Conservation (phyloP, 2,797 vertebrate species). For the Coreius guichenoti region DNA sequence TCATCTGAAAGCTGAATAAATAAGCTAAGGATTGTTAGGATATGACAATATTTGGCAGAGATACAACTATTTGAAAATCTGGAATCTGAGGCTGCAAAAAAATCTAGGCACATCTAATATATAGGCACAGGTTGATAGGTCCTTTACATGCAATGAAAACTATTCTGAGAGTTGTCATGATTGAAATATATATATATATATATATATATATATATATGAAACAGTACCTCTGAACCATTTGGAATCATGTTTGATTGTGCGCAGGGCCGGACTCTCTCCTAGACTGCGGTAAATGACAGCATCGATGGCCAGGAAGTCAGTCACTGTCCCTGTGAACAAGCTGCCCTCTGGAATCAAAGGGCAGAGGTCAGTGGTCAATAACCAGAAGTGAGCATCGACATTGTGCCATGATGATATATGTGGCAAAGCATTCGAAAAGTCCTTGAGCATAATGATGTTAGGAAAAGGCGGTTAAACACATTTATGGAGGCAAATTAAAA, state of each 20-base stretch:
- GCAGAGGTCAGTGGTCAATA: conserved; percentile 25
- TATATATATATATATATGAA: not conserved
- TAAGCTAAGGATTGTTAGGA: too few species aligned
- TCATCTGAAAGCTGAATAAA: too few species aligned
- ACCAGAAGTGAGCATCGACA: conserved; percentile 20
- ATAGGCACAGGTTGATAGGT: too few species aligned
- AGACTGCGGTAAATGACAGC: conserved; percentile 97
- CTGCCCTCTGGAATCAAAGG: conserved; percentile 83
- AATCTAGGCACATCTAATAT: too few species aligned
- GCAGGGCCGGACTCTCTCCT: conserved; percentile 89
- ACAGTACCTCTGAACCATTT: conserved; percentile 96
- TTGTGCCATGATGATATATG: not conserved
- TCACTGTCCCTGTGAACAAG: conserved; percentile 96
- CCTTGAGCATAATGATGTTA: conserved; percentile 21
- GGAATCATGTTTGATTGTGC: conserved; percentile 96
- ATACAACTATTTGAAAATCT: too few species aligned
- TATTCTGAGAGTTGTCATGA: too few species aligned
- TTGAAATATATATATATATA: too few species aligned
- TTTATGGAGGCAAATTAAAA: conserved; percentile 21
- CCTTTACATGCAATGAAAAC: too few species aligned
- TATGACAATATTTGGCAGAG: too few species aligned
- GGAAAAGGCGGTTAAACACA: not conserved
- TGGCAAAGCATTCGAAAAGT: not conserved
- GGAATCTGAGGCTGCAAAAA: too few species aligned
- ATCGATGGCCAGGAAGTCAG: conserved; percentile 96